These are phyloP conservation scores for Boulengeromyrus knoepffleri DNA, from an alignment of 2,113 vertebrate genomes.

Conservation along the genomic window DNA sequence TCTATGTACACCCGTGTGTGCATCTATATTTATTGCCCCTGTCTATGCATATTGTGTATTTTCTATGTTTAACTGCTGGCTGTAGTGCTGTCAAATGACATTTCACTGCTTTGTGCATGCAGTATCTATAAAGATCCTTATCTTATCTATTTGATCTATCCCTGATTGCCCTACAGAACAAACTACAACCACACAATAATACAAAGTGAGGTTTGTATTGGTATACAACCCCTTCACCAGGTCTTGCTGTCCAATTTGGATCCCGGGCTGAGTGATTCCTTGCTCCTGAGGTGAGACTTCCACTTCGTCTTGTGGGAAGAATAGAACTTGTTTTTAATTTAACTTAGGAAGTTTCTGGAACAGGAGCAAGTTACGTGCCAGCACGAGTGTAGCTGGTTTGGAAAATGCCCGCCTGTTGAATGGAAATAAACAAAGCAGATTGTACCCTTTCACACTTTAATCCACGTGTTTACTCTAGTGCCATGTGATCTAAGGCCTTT, in stretches of 20 bases:
- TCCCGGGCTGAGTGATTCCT: not conserved
- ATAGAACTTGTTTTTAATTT: not conserved
- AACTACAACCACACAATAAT: not conserved
- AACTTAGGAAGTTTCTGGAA: not conserved
- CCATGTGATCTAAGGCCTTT: conserved; percentile 2
- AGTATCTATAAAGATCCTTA: not conserved
- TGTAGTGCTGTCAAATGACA: not conserved
- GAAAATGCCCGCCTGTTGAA: not conserved
- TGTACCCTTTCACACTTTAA: not conserved
- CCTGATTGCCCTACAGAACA: not conserved
- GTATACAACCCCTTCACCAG: not conserved
- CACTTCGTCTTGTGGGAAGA: not conserved
- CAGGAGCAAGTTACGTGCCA: not conserved
- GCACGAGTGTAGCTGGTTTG: not conserved
- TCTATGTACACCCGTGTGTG: too few species aligned
- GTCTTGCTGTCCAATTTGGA: not conserved
- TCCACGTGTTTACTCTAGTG: not conserved
- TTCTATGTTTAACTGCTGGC: not conserved
- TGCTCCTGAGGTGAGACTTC: not conserved
- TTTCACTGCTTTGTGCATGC: not conserved
- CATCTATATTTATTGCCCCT: not conserved
- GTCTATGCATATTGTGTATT: not conserved
- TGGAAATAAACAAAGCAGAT: not conserved
- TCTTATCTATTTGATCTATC: not conserved
- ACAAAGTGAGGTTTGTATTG: not conserved